phyloP scores from a whole-genome alignment of 1,140 invertebrate species.

The Diprion similis region DNA sequence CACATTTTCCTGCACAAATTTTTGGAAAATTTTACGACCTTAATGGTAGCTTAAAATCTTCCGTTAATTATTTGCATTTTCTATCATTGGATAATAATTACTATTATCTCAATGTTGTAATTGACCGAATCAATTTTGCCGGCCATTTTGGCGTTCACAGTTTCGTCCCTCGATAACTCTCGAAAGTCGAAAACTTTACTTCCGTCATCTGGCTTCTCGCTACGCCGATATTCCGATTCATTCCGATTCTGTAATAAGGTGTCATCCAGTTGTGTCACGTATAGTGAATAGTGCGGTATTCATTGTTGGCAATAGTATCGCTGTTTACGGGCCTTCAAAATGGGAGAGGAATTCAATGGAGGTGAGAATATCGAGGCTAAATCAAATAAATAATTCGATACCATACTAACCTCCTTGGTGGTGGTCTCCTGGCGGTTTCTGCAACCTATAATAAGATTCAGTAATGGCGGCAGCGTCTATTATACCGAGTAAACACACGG shows the following conservation, averaged over 20 bases:
- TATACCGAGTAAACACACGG: background rate
- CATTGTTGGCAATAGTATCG: background rate
- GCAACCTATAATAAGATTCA: background rate
- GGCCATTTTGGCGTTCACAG: background rate
- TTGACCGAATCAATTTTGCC: background rate
- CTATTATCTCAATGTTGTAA: too few species aligned
- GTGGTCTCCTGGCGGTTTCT: background rate
- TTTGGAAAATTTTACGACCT: too few species aligned
- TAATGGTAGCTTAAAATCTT: too few species aligned
- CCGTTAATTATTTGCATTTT: too few species aligned
- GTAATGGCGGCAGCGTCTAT: conserved; percentile 10
- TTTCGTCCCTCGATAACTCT: background rate
- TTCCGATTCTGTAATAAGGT: background rate
- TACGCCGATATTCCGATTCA: background rate
- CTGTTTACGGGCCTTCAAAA: conserved; percentile 20
- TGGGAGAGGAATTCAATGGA: conserved; percentile 59
- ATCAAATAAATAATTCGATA: conserved; percentile 13
- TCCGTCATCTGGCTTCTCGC: background rate
- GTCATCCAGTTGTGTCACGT: background rate
- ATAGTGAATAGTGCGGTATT: too few species aligned
- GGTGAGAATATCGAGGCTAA: conserved; percentile 36
- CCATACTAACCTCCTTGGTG: conserved; percentile 1
- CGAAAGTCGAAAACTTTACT: background rate
- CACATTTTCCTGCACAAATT: too few species aligned
- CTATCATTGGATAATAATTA: too few species aligned